These are phyloP conservation scores for Vidua macroura DNA, from an alignment of 2,113 vertebrate species.

Conservation along the genomic window DNA sequence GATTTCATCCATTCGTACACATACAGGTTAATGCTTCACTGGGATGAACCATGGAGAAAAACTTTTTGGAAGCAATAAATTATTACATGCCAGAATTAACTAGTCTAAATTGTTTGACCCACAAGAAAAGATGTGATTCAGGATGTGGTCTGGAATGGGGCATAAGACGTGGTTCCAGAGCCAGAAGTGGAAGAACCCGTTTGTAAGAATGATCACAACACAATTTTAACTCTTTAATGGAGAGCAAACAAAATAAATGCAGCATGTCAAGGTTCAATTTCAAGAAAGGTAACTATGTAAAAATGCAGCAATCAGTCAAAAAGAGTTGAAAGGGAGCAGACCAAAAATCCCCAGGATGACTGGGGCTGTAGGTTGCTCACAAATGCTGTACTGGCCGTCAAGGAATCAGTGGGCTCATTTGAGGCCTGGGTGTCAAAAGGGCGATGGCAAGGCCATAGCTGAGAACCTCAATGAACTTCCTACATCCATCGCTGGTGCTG, in stretches of 20 bases:
- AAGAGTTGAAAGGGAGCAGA: background rate
- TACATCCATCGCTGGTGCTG: background rate
- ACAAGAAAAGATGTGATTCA: background rate
- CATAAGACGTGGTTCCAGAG: background rate
- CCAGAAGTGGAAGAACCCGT: background rate
- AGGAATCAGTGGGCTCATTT: background rate
- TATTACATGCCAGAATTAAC: background rate
- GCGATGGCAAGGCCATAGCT: background rate
- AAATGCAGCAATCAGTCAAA: background rate
- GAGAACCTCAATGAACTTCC: background rate
- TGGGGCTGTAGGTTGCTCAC: background rate
- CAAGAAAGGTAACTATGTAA: background rate
- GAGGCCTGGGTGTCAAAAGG: background rate
- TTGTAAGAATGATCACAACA: background rate
- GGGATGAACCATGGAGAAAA: background rate
- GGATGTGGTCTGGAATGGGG: slow-evolving; percentile 15
- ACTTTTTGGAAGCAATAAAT: background rate
- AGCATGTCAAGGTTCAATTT: background rate
- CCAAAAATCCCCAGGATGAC: background rate
- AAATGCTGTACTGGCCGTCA: background rate
- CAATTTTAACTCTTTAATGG: background rate
- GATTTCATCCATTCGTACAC: background rate
- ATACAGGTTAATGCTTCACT: background rate
- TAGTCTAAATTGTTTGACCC: background rate
- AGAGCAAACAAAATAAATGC: background rate